A percentile compares a stretch with the other conserved stretches of the same genome.
Evolutionary conservation across 2,888 invertebrate species (phyloP).

Genomic region (Zygothrica quintamaculata): DNA sequence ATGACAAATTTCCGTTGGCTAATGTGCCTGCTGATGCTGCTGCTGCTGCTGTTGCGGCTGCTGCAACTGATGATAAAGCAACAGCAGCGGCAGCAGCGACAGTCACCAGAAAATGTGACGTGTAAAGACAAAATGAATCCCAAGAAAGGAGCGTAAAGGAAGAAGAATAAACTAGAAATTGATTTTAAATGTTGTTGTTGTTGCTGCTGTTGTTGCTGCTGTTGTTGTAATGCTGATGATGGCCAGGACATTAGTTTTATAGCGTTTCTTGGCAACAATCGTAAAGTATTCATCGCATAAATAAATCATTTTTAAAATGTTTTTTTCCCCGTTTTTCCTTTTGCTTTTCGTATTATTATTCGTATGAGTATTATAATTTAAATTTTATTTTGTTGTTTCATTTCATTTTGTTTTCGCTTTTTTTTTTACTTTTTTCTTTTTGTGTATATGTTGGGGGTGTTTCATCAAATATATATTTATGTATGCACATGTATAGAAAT

Average conservation of each 20-base stretch:
- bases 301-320: constrained; percentile 61
- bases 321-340: too few relatives aligned
- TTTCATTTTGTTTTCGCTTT: background rate
- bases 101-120: constrained; percentile 7
- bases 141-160: background rate
- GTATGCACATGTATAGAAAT: too few relatives aligned
- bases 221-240: constrained; percentile 3
- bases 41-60: background rate
- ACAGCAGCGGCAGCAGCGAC: constrained; percentile 1
- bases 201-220: too few relatives aligned
- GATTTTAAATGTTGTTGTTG: background rate
- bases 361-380: constrained; percentile 8
- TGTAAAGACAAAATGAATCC: background rate
- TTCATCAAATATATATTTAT: background rate
- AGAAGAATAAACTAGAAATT: background rate
- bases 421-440: too few relatives aligned
- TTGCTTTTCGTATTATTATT: constrained; percentile 1
- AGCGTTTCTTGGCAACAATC: constrained; percentile 15
- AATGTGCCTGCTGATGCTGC: background rate
- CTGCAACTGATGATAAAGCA: constrained; percentile 7
- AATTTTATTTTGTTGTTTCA: constrained; percentile 1
- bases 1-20: constrained; percentile 19
- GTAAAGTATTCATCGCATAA: constrained; percentile 54
- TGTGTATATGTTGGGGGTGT: background rate
- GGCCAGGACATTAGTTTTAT: constrained; percentile 29